phyloP scores from a whole-genome alignment of 2,113 vertebrate species.

The Pluvialis apricaria region DNA sequence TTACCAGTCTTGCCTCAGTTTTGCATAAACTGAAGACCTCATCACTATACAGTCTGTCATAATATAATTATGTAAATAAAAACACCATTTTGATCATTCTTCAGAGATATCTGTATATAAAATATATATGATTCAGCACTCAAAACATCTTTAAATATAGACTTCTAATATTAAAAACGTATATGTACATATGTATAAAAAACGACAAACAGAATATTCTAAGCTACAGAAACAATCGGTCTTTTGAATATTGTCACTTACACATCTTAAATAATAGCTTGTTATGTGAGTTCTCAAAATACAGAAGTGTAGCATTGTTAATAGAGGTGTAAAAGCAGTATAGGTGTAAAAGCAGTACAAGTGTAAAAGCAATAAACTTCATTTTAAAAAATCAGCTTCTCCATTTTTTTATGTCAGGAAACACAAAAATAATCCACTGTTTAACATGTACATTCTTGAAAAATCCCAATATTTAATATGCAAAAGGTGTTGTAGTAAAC shows the following conservation, averaged over 20 bases:
- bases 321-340: too few relatives aligned
- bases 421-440: background rate
- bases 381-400: background rate
- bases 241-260: background rate
- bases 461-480: background rate
- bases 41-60: background rate
- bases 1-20: background rate
- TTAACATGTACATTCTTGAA: background rate
- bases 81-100: background rate
- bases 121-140: background rate
- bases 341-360: background rate
- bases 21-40: background rate
- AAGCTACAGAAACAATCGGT: background rate
- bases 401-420: background rate
- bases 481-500: background rate
- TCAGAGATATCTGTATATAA: background rate
- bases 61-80: background rate
- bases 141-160: background rate
- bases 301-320: background rate
- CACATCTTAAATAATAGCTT: background rate
- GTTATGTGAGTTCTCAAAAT: background rate
- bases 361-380: background rate
- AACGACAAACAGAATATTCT: background rate
- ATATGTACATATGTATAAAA: background rate
- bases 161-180: background rate